Conservation (phyloP, 2,888 invertebrate species). For the Electrophaes corylata region DNA sequence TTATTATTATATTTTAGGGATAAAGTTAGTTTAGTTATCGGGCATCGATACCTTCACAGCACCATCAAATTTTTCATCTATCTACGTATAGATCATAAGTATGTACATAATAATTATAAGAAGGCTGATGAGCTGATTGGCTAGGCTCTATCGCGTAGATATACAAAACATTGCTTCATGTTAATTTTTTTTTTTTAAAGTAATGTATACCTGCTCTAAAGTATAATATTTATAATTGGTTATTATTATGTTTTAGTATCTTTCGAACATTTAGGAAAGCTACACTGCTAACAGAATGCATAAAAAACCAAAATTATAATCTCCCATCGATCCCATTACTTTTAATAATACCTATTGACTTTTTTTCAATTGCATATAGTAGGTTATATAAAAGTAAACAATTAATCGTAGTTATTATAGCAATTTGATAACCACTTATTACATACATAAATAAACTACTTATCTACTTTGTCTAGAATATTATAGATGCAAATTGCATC, state of each 20-base stretch:
- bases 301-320: constrained; percentile 2
- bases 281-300: constrained; percentile 48
- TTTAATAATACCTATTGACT: background rate
- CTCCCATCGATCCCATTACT: constrained; percentile 10
- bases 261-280: constrained; percentile 57
- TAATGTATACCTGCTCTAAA: constrained; percentile 43
- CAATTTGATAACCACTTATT: background rate
- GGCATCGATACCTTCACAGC: constrained; percentile 34
- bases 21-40: constrained; percentile 9
- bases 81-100: constrained; percentile 47
- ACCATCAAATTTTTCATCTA: constrained; percentile 41
- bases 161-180: constrained; percentile 59
- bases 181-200: constrained; percentile 45
- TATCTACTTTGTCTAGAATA: constrained; percentile 20
- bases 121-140: constrained; percentile 54
- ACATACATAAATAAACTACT: background rate
- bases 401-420: constrained; percentile 6
- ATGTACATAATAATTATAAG: constrained; percentile 78
- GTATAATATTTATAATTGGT: constrained; percentile 67
- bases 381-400: background rate
- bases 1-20: constrained; percentile 29
- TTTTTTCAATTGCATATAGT: background rate
- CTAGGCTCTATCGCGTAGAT: constrained; percentile 53
- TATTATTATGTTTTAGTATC: constrained; percentile 70
- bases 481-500: no score